Evolutionary conservation across 2,797 vertebrate genomes (phyloP), one percentile per base, ranked within the genome.

Genomic region (Falco columbarius): DNA sequence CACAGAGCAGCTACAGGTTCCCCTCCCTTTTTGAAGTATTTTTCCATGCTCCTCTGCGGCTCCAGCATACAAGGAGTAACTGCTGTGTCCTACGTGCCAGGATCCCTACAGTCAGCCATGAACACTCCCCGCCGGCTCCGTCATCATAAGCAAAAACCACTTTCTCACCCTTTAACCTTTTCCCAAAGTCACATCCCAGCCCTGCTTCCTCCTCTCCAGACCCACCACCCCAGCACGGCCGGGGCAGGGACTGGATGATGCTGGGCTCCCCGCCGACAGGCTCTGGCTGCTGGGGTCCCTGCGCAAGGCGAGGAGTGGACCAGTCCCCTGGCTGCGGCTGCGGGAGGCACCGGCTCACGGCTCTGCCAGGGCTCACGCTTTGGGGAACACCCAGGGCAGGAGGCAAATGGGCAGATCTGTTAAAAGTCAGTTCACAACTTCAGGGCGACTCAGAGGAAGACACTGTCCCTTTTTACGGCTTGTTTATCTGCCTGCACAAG

Each of bases 401-500:
- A 1, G 51, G 86, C 40, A 6, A n/a, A 44, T 6, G 30, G 71
- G 77, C 89, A 66, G 86, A 55, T 59, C 72, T 24, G 52, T 47
- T 59, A 38, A 4, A 5, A 72, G 55, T 17, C 16, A 1, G 62
- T 46, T 76, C 81, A 86, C 49, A 18, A 42, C 29, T 84, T 61
- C 61, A 27, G 72, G 49, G 46, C 19, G 24, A 67, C 92, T 82
- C 87, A 15, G 81, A 59, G 49, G 85, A 71, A 90, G 87, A 94
- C 84, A 86, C 87, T 88, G 80, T 72, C 70, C 72, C 87, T 86
- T 93, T 94, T 94, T 93, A 94, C 0, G 16, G 47, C 12, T 42
- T 95, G 96, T 96, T 96, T 96, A 77, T 94, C 96, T 72, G 72
- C 80, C 76, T 8, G 81, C 89, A 73, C 74, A 92, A 62, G 90